phyloP scores from a whole-genome alignment of 1,140 invertebrate genomes.

The Ladona fulva region DNA sequence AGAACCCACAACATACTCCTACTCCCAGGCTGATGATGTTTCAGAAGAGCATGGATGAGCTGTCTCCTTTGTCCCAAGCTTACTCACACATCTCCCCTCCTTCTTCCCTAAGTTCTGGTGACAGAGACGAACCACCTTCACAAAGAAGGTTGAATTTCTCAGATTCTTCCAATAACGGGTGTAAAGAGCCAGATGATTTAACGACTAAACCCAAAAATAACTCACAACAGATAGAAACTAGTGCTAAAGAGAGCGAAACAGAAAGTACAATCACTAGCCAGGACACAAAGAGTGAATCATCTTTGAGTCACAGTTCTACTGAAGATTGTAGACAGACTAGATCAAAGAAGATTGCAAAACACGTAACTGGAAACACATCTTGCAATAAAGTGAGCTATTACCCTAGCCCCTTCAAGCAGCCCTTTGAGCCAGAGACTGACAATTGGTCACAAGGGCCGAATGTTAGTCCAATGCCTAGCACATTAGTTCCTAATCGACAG shows the following conservation, averaged over 20 bases:
- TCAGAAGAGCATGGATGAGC: constrained; percentile 14
- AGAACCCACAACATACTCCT: constrained; percentile 6
- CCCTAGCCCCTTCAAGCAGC: neutral
- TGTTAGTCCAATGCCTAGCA: neutral
- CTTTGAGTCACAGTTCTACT: neutral
- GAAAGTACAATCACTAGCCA: neutral
- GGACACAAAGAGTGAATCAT: neutral
- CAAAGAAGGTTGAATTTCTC: neutral
- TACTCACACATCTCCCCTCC: neutral
- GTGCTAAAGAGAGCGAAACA: neutral
- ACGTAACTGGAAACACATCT: neutral
- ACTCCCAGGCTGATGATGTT: constrained; percentile 14
- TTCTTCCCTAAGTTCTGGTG: neutral
- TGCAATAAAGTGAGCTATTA: neutral
- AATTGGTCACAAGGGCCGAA: constrained; percentile 3
- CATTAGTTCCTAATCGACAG: neutral
- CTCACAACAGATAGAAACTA: neutral
- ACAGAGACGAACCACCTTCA: neutral
- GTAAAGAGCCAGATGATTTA: neutral
- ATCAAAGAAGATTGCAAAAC: neutral
- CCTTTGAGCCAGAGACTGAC: neutral
- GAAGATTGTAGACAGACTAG: neutral
- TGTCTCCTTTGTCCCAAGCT: constrained; percentile 9
- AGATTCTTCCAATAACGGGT: neutral
- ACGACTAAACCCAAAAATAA: neutral